Base-by-base conservation (phyloP, 2,888 invertebrate species). In the Creontiades dilutus region DNA sequence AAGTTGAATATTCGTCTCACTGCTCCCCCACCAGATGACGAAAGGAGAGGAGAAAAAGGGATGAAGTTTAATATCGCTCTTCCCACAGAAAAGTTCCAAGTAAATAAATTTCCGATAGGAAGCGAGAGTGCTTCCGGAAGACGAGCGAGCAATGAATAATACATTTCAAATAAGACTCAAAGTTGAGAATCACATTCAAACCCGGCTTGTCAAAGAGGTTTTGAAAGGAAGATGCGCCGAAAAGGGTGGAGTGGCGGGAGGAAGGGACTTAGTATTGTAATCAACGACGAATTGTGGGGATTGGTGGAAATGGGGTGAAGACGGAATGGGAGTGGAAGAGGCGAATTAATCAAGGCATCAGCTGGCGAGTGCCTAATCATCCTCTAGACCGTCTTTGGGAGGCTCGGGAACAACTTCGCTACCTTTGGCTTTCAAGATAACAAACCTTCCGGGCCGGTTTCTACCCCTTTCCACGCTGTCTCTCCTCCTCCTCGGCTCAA, bases 141-240 rank as follows among this genome's bases (percentile, higher is more conserved):
- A 47, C 46, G 19, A 78, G 46, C 85, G 28, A 57, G 85, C 85
- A 57, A 85, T 85, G 85, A 85, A 85, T 85, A 85, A 85, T 85
- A 61, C 85, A 85, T 85, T 85, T 55, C 48, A 85, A 85, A 55
- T 55, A 85, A 61, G 61, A 23, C 37, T 27, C 85, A 78, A 78
- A 78, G 78, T 78, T 78, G 78, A 46, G 78, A 78, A 78, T 78
- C 78, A 78, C 78, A 78, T 78, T 78, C 78, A 78, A 78, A 78
- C 78, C 78, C 37, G 78, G 37, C 78, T 78, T 78, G 78, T 78
- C 78, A 78, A 78, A 78, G 78, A 78, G 78, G 78, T 78, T 78
- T 78, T 78, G 78, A 78, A 78, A 78, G 76, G 76, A 28, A 2
- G 37, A 37, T 19, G 14, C 27, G 76, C 12, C 23, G 19, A 16